Percentiles rank a stretch among this genome's conserved stretches.
Conservation (phyloP, 2,888 invertebrate species). For the Xanthostigma xanthostigma region DNA sequence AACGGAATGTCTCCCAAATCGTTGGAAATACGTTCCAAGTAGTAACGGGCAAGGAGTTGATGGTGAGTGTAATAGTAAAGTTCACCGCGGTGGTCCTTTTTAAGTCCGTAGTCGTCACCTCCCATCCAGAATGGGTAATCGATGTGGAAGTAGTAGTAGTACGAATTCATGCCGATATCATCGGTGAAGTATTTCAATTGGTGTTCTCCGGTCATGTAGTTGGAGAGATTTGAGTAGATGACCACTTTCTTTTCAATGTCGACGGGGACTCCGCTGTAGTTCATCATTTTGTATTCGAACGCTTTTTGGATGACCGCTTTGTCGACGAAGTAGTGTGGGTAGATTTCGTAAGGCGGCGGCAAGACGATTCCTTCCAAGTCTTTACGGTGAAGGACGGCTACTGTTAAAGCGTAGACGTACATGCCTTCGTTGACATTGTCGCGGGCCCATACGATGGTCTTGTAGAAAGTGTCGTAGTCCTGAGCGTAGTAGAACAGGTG, state of each 20-base stretch:
- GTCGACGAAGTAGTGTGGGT: conserved; percentile 56
- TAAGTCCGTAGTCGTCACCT: conserved; percentile 34
- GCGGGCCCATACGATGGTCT: conserved; percentile 52
- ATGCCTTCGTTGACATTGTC: conserved; percentile 52
- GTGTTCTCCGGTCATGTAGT: conserved; percentile 44
- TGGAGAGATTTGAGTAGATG: conserved; percentile 37
- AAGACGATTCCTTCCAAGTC: conserved; percentile 48
- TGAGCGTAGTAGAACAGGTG: conserved; percentile 53
- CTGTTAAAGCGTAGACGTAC: conserved; percentile 47
- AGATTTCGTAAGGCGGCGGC: conserved; percentile 57
- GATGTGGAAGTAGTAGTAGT: conserved; percentile 45
- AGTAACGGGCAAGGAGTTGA: conserved; percentile 54
- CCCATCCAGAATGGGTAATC: conserved; percentile 50
- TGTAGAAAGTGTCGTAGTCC: conserved; percentile 53
- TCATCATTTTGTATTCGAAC: conserved; percentile 42
- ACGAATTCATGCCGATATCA: conserved; percentile 50
- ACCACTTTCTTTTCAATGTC: conserved; percentile 23
- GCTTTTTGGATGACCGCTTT: conserved; percentile 50
- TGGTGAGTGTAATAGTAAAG: conserved; percentile 48
- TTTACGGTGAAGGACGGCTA: conserved; percentile 44
- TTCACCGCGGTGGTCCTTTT: conserved; percentile 47
- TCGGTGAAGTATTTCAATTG: conserved; percentile 54
- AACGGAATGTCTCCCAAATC: conserved; percentile 49
- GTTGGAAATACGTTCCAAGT: conserved; percentile 58
- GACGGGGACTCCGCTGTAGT: conserved; percentile 21